A percentile compares a stretch with the other conserved stretches of the same genome.
phyloP scores from a whole-genome alignment of 2,888 invertebrate species.

The Aphodius granarius region DNA sequence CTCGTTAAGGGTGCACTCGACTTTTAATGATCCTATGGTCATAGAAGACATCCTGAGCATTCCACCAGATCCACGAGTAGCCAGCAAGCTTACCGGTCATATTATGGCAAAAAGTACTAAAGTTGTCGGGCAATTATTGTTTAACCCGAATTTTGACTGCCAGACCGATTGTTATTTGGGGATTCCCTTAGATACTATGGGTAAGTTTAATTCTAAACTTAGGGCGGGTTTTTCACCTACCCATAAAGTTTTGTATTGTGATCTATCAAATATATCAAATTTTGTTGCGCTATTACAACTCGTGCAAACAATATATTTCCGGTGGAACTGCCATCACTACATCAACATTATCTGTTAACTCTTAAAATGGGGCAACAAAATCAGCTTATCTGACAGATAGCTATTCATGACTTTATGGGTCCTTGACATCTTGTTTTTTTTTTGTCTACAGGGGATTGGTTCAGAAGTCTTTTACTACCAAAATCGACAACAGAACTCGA shows the following conservation, averaged over 20 bases:
- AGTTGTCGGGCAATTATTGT: slow-evolving; percentile 64
- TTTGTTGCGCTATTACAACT: too few relatives aligned
- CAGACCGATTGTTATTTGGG: slow-evolving; percentile 77
- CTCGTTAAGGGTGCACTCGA: slow-evolving; percentile 78
- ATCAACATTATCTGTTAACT: too few relatives aligned
- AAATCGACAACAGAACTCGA: slow-evolving; percentile 71
- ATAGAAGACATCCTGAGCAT: slow-evolving; percentile 68
- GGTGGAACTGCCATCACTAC: too few relatives aligned
- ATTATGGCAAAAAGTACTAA: slow-evolving; percentile 58
- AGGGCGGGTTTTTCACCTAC: too few relatives aligned
- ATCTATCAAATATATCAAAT: too few relatives aligned
- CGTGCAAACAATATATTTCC: too few relatives aligned
- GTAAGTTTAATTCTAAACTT: slow-evolving; percentile 57
- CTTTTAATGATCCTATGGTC: slow-evolving; percentile 79
- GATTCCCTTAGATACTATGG: slow-evolving; percentile 64
- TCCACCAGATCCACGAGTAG: slow-evolving; percentile 65
- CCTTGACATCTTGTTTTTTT: background rate
- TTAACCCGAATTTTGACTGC: slow-evolving; percentile 75
- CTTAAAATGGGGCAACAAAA: too few relatives aligned
- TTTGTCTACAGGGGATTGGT: slow-evolving; percentile 56
- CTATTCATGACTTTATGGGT: background rate
- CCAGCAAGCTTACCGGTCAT: slow-evolving; percentile 55
- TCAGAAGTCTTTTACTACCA: slow-evolving; percentile 65
- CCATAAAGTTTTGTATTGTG: too few relatives aligned
- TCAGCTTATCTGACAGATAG: too few relatives aligned